Percentiles rank a stretch among this genome's conserved stretches.
Evolutionary conservation across 2,113 vertebrate genomes (phyloP).

Genomic region (Gnathonemus echidnorhynchus): DNA sequence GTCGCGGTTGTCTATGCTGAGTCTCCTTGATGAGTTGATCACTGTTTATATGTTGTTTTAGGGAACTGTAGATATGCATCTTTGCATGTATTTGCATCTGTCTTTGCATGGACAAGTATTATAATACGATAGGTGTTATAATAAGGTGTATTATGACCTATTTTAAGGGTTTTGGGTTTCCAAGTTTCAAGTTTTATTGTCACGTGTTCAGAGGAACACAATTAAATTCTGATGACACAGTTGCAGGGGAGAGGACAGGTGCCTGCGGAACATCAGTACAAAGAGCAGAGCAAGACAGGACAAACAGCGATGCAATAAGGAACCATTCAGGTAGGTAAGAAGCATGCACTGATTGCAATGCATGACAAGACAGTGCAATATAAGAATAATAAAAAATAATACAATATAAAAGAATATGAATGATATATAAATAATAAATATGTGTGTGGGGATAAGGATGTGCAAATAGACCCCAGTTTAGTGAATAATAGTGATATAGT

Average conservation of each 20-base stretch:
- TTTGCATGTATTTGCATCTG: background rate
- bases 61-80: background rate
- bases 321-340: background rate
- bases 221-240: background rate
- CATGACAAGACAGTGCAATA: background rate
- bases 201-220: no score
- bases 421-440: background rate
- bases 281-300: background rate
- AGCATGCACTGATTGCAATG: background rate
- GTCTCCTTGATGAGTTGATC: background rate
- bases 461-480: background rate
- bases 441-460: background rate
- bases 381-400: background rate
- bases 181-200: background rate
- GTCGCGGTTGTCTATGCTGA: background rate
- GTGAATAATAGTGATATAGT: background rate
- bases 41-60: background rate
- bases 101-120: background rate
- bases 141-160: background rate
- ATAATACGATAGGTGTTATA: background rate
- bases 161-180: background rate
- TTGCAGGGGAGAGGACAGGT: background rate
- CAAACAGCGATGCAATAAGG: background rate
- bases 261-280: background rate
- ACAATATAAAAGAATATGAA: background rate